Evolutionary conservation across 2,888 invertebrate genomes (phyloP).

Genomic region (Diploptera punctata): DNA sequence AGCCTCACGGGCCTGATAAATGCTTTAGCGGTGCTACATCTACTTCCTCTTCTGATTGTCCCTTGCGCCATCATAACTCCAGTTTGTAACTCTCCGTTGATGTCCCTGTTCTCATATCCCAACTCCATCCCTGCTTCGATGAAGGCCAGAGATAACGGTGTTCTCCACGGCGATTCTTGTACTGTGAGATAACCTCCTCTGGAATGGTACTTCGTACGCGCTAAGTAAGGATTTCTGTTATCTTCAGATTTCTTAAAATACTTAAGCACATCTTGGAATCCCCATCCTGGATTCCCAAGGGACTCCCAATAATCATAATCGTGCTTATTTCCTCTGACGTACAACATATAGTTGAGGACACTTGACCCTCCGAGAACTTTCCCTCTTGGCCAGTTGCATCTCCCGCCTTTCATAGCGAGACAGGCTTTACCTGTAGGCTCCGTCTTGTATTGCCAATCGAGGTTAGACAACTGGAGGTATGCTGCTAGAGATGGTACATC

Average conservation of each 20-base stretch:
- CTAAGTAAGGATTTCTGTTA: conserved; percentile 84
- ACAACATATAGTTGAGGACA: conserved; percentile 89
- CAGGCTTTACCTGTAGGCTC: conserved; percentile 83
- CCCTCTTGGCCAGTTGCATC: conserved; percentile 89
- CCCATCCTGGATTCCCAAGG: conserved; percentile 89
- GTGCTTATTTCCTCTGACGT: conserved; percentile 79
- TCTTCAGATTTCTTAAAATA: conserved; percentile 93
- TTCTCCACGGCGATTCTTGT: conserved; percentile 85
- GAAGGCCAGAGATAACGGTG: conserved; percentile 82
- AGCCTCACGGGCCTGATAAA: conserved; percentile 80
- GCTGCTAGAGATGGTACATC: conserved; percentile 88
- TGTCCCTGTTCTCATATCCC: conserved; percentile 83
- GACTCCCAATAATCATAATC: conserved; percentile 92
- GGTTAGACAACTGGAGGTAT: conserved; percentile 82
- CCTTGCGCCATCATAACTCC: conserved; percentile 85
- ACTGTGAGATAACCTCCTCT: conserved; percentile 78
- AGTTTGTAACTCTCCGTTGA: conserved; percentile 80
- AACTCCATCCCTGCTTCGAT: conserved; percentile 82
- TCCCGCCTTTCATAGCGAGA: conserved; percentile 79
- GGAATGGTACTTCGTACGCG: conserved; percentile 70
- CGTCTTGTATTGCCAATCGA: conserved; percentile 92
- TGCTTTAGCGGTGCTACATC: conserved; percentile 89
- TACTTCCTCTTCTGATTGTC: conserved; percentile 75
- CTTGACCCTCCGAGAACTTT: conserved; percentile 90
- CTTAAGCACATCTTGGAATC: conserved; percentile 78